Conservation (phyloP, 2,113 vertebrate species). For the Chaenogobius annularis region DNA sequence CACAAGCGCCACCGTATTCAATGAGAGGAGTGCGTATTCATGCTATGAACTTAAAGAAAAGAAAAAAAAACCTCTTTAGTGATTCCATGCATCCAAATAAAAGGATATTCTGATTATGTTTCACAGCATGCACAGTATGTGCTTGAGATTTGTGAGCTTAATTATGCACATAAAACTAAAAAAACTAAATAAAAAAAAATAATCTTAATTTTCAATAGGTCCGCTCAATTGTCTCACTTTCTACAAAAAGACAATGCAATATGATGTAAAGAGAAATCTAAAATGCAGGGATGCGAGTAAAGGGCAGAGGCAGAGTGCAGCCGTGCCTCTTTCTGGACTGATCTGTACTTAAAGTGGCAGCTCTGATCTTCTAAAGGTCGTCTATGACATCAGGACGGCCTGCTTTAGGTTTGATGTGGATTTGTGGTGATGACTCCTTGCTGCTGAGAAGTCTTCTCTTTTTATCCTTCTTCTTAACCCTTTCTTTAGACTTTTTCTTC, state of each 20-base stretch:
- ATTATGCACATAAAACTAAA: too few species aligned
- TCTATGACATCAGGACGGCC: conserved; percentile 69
- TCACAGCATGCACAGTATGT: too few species aligned
- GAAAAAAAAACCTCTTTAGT: too few species aligned
- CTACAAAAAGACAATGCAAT: neutral
- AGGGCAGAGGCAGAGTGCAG: conserved; percentile 14
- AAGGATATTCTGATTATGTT: too few species aligned
- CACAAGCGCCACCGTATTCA: too few species aligned
- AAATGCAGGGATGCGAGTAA: conserved; percentile 2
- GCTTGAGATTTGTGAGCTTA: too few species aligned
- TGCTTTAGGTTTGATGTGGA: conserved; percentile 67
- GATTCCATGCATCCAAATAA: too few species aligned
- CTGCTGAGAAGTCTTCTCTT: conserved; percentile 46
- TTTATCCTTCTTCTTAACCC: neutral
- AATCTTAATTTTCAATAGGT: neutral
- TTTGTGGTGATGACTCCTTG: conserved; percentile 67
- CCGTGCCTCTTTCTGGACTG: conserved; percentile 63
- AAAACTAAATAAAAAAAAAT: neutral
- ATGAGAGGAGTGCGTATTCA: too few species aligned
- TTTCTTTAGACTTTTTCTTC: neutral
- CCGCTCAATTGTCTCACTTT: neutral
- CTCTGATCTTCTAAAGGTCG: conserved; percentile 80
- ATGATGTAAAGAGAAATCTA: neutral
- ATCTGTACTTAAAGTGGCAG: conserved; percentile 76
- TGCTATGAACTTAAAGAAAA: too few species aligned